A percentile compares a stretch with the other conserved stretches of the same genome.
Conservation (phyloP, 2,888 invertebrate species). For the Sympetrum striolatum region DNA sequence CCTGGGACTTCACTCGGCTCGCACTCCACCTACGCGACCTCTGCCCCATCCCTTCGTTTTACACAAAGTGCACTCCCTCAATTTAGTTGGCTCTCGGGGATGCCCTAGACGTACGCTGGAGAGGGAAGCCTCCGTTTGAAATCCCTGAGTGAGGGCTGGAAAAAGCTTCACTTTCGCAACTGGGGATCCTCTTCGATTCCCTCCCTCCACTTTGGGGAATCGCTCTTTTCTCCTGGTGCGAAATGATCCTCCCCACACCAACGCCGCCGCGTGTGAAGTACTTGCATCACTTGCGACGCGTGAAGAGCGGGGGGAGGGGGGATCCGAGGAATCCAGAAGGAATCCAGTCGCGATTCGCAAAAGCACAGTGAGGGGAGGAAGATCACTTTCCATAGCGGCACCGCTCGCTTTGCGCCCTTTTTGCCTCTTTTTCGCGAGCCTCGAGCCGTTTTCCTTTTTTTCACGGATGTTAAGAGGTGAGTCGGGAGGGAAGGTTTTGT, state of each 20-base stretch:
- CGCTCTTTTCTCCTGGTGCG: neutral
- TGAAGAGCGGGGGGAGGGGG: neutral
- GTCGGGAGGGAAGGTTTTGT: neutral
- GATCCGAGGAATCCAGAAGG: neutral
- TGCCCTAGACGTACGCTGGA: neutral
- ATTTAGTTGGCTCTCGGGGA: constrained; percentile 11
- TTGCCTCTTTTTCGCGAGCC: neutral
- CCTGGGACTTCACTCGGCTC: neutral
- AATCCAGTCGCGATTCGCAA: neutral
- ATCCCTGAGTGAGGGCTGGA: neutral
- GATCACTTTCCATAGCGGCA: constrained; percentile 2
- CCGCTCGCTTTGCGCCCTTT: neutral
- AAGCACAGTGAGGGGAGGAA: neutral
- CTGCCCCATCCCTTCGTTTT: neutral
- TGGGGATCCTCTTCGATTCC: neutral
- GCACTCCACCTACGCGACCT: neutral
- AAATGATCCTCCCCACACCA: neutral
- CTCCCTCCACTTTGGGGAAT: neutral
- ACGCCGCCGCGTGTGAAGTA: neutral
- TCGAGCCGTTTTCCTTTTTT: neutral
- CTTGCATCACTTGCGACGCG: neutral
- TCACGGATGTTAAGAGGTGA: neutral
- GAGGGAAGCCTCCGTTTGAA: neutral
- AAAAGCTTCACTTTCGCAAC: neutral
- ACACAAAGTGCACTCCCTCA: constrained; percentile 6